Conservation (phyloP, 1,140 invertebrate genomes). For the Cecropterus lyciades region DNA sequence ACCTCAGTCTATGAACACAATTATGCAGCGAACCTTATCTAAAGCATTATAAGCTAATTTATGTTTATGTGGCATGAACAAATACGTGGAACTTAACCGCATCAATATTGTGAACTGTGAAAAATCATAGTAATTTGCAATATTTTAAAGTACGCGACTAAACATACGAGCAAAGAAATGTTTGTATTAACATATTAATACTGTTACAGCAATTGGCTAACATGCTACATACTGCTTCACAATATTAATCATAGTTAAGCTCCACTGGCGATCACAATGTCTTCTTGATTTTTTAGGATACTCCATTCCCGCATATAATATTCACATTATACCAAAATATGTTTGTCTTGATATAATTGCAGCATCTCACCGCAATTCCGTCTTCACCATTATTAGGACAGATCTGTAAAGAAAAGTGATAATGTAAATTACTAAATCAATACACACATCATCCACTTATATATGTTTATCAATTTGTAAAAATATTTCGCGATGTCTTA, state of each 20-base stretch:
- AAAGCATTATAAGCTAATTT: slow-evolving; percentile 83
- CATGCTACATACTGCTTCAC: slow-evolving; percentile 28
- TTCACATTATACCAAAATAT: slow-evolving; percentile 83
- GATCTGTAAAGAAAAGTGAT: slow-evolving; percentile 63
- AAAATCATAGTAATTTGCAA: not conserved
- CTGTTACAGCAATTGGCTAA: slow-evolving; percentile 40
- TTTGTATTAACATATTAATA: slow-evolving; percentile 46
- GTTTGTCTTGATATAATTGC: slow-evolving; percentile 82
- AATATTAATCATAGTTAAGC: slow-evolving; percentile 60
- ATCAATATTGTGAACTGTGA: slow-evolving; percentile 29
- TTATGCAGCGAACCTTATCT: slow-evolving; percentile 82
- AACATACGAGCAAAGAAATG: not conserved
- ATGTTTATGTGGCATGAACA: slow-evolving; percentile 80
- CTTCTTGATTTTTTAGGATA: slow-evolving; percentile 68
- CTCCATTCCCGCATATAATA: slow-evolving; percentile 72
- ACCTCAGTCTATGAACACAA: slow-evolving; percentile 82
- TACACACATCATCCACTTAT: too few relatives aligned
- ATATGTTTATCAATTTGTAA: too few relatives aligned
- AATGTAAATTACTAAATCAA: too few relatives aligned
- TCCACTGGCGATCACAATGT: slow-evolving; percentile 72
- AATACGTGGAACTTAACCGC: slow-evolving; percentile 63
- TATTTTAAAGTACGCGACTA: not conserved
- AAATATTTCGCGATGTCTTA: too few relatives aligned
- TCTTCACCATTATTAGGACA: slow-evolving; percentile 72
- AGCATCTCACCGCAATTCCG: slow-evolving; percentile 49